Evolutionary conservation across 2,797 vertebrate genomes (phyloP), one percentile per base, ranked within the genome.

Genomic region (Novumbra hubbsi): DNA sequence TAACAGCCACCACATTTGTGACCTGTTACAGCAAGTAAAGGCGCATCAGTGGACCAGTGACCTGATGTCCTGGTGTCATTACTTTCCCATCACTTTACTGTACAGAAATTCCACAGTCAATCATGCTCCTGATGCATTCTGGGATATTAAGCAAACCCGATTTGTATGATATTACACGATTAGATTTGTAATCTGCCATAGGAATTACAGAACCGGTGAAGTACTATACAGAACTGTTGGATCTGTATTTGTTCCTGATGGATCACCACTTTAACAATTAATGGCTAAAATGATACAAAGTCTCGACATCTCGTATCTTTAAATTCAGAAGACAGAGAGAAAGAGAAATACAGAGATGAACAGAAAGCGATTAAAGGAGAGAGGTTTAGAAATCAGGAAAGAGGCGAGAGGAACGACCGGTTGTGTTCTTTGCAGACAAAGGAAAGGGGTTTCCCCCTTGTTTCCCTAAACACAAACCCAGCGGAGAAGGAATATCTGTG

Each of bases 1-100:
- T 81, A 89, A 90, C 86, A 8, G 34, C 70, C 76, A 83, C 73
- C 78, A 79, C 78, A 68, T 74, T 45, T 74, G 34, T 81, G 78
- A 85, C 81, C 34, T 38, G 34, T 38, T 38, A 38, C 34, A 4
- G 1, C 34, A 38, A 38, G 34, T 38, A 38, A 38, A 38, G 34
- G 34, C 8, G 34, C 34, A 38, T 38, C 34, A 38, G 34, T 38
- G 34, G 8, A 38, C 34, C 34, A 38, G 5, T 5, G 8, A 38
- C 32, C 34, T 38, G 34, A 5, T 5, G 34, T 5, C 34, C 34
- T 7, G 5, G 4, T 38, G 34, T 38, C 34, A 38, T 38, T 38
- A 3, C 0, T 38, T 38, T 38, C 34, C 34, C 34, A 38, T 38
- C 34, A 38, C 34, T 38, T 5, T 38, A 38, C 34, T 38, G 34